These are phyloP conservation scores for Calliopum simillimum DNA, from an alignment of 2,888 invertebrate genomes.

Conservation along the genomic window DNA sequence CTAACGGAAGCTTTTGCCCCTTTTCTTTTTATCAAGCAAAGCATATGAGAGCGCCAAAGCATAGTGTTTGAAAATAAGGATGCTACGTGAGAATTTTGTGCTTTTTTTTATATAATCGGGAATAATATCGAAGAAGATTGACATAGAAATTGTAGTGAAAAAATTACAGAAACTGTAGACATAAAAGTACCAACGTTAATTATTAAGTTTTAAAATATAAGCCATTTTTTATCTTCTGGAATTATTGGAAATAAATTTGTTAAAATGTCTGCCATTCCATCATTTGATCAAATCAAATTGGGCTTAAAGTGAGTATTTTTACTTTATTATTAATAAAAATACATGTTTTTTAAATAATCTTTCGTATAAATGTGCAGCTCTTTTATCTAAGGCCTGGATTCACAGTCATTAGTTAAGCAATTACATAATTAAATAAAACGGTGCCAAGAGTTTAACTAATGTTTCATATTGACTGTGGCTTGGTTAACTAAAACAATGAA, in stretches of 20 bases:
- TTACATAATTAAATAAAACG: too few species aligned
- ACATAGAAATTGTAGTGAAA: background rate
- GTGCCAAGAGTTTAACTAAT: too few species aligned
- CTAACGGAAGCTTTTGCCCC: too few species aligned
- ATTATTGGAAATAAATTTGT: background rate
- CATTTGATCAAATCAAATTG: constrained; percentile 64
- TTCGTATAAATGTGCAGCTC: too few species aligned
- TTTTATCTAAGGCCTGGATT: too few species aligned
- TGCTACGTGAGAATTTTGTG: constrained; percentile 3
- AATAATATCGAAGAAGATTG: constrained; percentile 1
- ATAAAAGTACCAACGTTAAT: background rate
- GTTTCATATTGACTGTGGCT: too few species aligned
- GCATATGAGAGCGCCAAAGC: background rate
- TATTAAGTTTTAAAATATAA: background rate
- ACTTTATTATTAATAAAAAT: background rate
- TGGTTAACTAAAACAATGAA: too few species aligned
- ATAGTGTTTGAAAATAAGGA: background rate
- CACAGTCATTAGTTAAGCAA: too few species aligned
- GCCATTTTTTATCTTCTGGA: background rate
- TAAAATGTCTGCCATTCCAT: constrained; percentile 62
- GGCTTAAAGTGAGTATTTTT: constrained; percentile 62
- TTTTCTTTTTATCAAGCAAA: too few species aligned
- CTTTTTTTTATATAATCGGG: constrained; percentile 8
- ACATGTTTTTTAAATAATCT: too few species aligned
- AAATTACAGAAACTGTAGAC: background rate